These are phyloP conservation scores for Erpobdella octoculata DNA, from an alignment of 2,888 invertebrate genomes.

Conservation along the genomic window DNA sequence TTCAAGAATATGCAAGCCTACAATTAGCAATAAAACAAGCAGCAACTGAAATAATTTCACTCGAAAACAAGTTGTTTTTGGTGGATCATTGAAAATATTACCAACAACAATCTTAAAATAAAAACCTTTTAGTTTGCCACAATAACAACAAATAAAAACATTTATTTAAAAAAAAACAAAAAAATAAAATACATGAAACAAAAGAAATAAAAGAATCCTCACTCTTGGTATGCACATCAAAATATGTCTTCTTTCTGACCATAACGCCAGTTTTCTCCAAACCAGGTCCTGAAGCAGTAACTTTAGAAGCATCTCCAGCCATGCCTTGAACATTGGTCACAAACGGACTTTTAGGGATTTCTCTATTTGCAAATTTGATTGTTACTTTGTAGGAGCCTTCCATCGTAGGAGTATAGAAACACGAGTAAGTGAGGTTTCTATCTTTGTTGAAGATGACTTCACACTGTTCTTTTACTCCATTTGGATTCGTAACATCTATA, in stretches of 20 bases:
- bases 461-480: conserved; percentile 60
- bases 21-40: no score
- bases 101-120: no score
- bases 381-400: conserved; percentile 56
- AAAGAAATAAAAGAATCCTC: conserved; percentile 40
- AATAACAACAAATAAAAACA: no score
- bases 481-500: conserved; percentile 61
- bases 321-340: conserved; percentile 66
- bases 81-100: no score
- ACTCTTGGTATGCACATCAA: conserved; percentile 74
- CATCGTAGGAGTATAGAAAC: conserved; percentile 68
- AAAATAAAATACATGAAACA: no score
- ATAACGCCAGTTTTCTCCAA: conserved; percentile 67
- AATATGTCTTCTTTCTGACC: conserved; percentile 68
- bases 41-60: no score
- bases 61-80: no score
- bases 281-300: conserved; percentile 72
- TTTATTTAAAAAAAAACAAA: no score
- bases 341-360: conserved; percentile 76
- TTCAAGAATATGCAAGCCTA: no score
- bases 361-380: conserved; percentile 67
- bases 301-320: conserved; percentile 70
- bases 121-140: no score
- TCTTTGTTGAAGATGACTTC: conserved; percentile 74
- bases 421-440: conserved; percentile 71